Percentiles rank a stretch among this genome's conserved stretches.
phyloP scores from a whole-genome alignment of 2,797 vertebrate genomes.

The Aeoliscus strigatus region DNA sequence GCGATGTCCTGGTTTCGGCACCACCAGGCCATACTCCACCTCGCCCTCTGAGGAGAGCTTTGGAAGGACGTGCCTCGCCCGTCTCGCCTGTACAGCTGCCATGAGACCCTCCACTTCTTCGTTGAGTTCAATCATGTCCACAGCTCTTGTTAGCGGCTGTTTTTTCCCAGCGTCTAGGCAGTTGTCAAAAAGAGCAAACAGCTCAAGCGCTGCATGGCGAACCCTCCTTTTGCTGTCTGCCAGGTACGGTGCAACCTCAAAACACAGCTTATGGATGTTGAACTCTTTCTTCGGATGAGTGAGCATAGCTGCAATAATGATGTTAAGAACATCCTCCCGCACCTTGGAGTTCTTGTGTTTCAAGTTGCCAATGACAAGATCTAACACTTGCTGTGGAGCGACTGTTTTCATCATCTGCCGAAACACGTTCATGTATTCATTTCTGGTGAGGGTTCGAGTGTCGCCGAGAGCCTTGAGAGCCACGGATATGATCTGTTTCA shows the following conservation, averaged over 20 bases:
- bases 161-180: slow-evolving; percentile 78
- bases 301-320: slow-evolving; percentile 81
- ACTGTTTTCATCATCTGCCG: slow-evolving; percentile 77
- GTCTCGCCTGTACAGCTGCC: slow-evolving; percentile 83
- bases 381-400: slow-evolving; percentile 77
- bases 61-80: slow-evolving; percentile 80
- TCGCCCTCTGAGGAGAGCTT: slow-evolving; percentile 74
- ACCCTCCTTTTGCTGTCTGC: slow-evolving; percentile 82
- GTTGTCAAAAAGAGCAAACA: slow-evolving; percentile 79
- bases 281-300: slow-evolving; percentile 80
- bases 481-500: slow-evolving; percentile 74
- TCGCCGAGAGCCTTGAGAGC: slow-evolving; percentile 81
- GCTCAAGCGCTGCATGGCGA: slow-evolving; percentile 84
- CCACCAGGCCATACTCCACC: slow-evolving; percentile 79
- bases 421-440: slow-evolving; percentile 81
- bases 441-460: slow-evolving; percentile 76
- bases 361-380: slow-evolving; percentile 76
- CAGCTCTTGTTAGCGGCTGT: slow-evolving; percentile 78
- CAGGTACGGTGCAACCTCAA: slow-evolving; percentile 80
- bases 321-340: slow-evolving; percentile 81
- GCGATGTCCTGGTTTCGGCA: slow-evolving; percentile 72
- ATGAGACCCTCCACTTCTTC: slow-evolving; percentile 79
- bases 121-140: slow-evolving; percentile 80
- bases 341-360: slow-evolving; percentile 83
- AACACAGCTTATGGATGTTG: slow-evolving; percentile 77